Evolutionary conservation across 2,113 vertebrate genomes (phyloP), one percentile per base, ranked within the genome.

Genomic region (Pelecanus crispus): DNA sequence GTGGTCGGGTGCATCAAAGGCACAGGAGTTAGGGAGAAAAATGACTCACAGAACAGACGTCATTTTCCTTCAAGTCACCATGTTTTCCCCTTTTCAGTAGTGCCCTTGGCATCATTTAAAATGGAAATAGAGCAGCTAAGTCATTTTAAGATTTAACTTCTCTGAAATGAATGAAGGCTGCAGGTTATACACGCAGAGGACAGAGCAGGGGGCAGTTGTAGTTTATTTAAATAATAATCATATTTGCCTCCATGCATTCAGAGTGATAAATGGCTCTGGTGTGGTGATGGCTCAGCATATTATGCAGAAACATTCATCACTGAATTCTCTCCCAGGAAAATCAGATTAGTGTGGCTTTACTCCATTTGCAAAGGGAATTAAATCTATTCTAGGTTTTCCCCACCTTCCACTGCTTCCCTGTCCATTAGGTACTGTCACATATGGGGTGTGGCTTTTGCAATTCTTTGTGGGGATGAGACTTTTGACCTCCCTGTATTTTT

Each of bases 151-250:
- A 67, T 88, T 91, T 86, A 79, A 81, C 73, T 97, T 97, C 88
- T 63, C 47, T 70, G 72, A 87, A n/a, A 28, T 88, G 83, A 85
- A 88, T 75, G 80, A 83, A 95, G 88, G 68, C 74, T 91, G 81
- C 58, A 73, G 65, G 84, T 95, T 90, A 88, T 73, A 66, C 38
- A 47, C 75, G 47, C 5, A 44, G 81, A 95, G 84, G 94, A 83
- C 73, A 92, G 95, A 93, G 47, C 71, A 90, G 32, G 38, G 70
- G 90, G 71, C 75, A 91, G 95, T 52, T 95, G 92, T 96, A 94
- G 86, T 96, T 97, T 97, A 94, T 97, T 96, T 95, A 96, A 96
- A 97, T 97, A 96, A 97, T 97, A 95, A 97, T 97, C 93, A 59
- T 88, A 95, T 97, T 97, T 97, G 72, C 93, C 95, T 93, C 59